phyloP scores from a whole-genome alignment of 2,888 invertebrate species.

The Drosophila heteroneura region DNA sequence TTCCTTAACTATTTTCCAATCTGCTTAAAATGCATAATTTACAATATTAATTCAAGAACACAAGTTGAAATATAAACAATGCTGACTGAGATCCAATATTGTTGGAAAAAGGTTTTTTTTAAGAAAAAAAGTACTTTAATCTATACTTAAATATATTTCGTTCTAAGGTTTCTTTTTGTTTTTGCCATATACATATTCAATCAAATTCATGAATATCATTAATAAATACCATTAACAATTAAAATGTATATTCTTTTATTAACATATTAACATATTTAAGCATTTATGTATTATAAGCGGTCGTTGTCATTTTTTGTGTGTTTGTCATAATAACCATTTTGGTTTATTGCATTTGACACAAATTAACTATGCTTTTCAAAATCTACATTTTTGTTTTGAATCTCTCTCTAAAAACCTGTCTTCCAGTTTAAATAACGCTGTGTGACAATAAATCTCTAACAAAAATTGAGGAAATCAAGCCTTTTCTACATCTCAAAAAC shows the following conservation, averaged over 20 bases:
- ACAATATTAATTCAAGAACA: neutral
- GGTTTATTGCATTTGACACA: conserved; percentile 23
- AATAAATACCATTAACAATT: conserved; percentile 1
- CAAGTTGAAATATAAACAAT: neutral
- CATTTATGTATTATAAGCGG: conserved; percentile 13
- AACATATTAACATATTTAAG: conserved; percentile 27
- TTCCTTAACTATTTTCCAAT: neutral
- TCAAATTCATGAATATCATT: neutral
- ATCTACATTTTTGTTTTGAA: neutral
- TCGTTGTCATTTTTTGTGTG: conserved; percentile 17
- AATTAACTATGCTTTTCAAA: conserved; percentile 20
- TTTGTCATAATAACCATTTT: conserved; percentile 26
- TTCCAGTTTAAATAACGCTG: conserved; percentile 16
- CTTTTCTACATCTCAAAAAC: neutral
- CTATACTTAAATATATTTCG: neutral
- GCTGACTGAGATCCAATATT: no score
- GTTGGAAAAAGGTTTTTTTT: neutral
- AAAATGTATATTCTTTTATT: conserved; percentile 25
- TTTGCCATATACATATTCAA: neutral
- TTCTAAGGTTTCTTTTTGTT: neutral
- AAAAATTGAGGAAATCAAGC: conserved; percentile 23
- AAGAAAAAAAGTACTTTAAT: neutral
- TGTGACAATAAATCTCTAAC: neutral
- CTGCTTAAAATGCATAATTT: neutral
- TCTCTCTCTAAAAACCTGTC: neutral